Percentiles rank a stretch among this genome's conserved stretches.
Evolutionary conservation across 2,113 vertebrate species (phyloP).

Genomic region (Labrus mixtus): DNA sequence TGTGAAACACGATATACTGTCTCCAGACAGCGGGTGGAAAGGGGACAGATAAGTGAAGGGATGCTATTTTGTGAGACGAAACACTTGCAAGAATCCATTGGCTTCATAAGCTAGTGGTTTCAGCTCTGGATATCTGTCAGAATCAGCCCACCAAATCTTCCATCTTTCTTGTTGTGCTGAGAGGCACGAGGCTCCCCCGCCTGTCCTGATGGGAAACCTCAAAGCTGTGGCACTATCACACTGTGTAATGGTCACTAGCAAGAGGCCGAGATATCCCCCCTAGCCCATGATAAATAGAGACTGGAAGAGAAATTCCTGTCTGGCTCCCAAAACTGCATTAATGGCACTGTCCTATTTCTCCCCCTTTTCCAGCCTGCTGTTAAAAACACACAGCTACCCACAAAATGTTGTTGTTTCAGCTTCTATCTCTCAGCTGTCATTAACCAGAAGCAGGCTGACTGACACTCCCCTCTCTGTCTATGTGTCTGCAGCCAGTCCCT

Average conservation of each 20-base stretch:
- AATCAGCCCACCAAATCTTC: constrained; percentile 22
- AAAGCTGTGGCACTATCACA: constrained; percentile 40
- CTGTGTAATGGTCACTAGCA: constrained; percentile 53
- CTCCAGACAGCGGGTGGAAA: constrained; percentile 32
- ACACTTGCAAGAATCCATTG: constrained; percentile 37
- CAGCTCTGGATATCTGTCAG: constrained; percentile 29
- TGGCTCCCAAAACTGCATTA: constrained; percentile 80
- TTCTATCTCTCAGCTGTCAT: constrained; percentile 78
- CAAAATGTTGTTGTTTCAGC: constrained; percentile 66
- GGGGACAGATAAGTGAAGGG: constrained; percentile 14
- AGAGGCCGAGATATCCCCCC: constrained; percentile 33
- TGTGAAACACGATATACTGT: constrained; percentile 45
- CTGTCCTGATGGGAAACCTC: constrained; percentile 50
- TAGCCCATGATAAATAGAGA: constrained; percentile 39
- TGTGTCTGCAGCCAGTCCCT: constrained; percentile 66
- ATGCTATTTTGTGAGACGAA: constrained; percentile 34
- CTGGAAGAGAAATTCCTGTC: constrained; percentile 76
- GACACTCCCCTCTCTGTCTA: constrained; percentile 58
- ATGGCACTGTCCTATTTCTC: constrained; percentile 49
- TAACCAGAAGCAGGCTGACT: constrained; percentile 79
- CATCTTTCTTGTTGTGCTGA: constrained; percentile 19
- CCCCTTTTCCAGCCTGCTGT: constrained; percentile 44
- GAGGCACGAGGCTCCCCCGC: constrained; percentile 10
- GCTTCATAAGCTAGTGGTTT: constrained; percentile 42
- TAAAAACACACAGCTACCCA: constrained; percentile 65